Evolutionary conservation across 2,888 invertebrate genomes (phyloP).

Genomic region (Ichneumoninae sp.): DNA sequence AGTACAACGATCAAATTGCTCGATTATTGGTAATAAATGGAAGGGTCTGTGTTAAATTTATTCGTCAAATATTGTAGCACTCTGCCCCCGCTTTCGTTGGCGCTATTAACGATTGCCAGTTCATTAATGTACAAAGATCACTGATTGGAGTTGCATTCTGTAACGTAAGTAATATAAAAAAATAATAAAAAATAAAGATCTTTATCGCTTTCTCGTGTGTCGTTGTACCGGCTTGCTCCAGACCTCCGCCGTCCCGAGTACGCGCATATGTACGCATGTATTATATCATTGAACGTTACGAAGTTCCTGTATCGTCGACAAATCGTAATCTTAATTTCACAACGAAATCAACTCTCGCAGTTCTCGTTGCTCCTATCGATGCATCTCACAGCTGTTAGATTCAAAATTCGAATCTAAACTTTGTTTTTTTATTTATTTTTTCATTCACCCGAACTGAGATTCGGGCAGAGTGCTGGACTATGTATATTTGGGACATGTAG

Average conservation of each 20-base stretch:
- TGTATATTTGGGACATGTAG: slow-evolving; percentile 7
- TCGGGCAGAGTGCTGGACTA: slow-evolving; percentile 51
- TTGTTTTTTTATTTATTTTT: neutral
- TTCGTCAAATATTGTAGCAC: slow-evolving; percentile 23
- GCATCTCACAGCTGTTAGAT: neutral
- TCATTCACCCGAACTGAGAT: slow-evolving; percentile 22
- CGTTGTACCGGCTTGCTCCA: slow-evolving; percentile 84
- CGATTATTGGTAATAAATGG: neutral
- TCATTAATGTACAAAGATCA: slow-evolving; percentile 67
- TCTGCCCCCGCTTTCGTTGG: slow-evolving; percentile 42
- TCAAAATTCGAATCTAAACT: neutral
- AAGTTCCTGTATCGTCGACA: neutral
- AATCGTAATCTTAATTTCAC: neutral
- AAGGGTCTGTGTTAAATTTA: neutral
- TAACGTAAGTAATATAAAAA: slow-evolving; percentile 65
- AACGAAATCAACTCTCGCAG: neutral
- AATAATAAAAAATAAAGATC: slow-evolving; percentile 36
- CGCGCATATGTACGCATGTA: slow-evolving; percentile 3
- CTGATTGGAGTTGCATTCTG: slow-evolving; percentile 84
- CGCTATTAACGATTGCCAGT: slow-evolving; percentile 79
- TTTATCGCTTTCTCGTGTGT: slow-evolving; percentile 73
- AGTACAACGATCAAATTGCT: slow-evolving; percentile 6
- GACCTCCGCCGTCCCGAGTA: slow-evolving; percentile 72
- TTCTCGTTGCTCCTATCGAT: neutral
- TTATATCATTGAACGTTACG: neutral